Base-by-base conservation (phyloP, 2,888 invertebrate species). In the Allophyes oxyacanthae region DNA sequence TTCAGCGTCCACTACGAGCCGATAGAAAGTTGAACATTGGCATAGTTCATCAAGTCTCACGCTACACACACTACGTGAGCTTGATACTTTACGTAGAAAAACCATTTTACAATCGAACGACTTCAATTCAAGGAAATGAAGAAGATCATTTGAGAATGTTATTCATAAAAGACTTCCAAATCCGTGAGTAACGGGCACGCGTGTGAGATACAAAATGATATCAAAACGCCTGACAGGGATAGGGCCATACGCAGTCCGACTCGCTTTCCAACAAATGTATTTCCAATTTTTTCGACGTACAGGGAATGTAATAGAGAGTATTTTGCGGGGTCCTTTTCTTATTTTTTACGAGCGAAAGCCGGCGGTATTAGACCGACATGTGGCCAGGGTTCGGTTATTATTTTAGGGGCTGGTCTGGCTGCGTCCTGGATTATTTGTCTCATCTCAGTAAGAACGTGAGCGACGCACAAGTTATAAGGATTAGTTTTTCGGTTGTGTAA, bases 311-410 rank as follows among this genome's bases (percentile, higher is more conserved):
- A 90, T 90, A 88, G 87, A 83, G 86, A 88, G 85, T 87, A 88
- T 90, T 91, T 92, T 88, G 88, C 87, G 86, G 84, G 82, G 84
- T 86, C 85, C 85, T 89, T 86, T 88, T 86, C 87, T 86, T 86
- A 88, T 90, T 91, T 91, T 91, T 92, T 91, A 92, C 89, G 90
- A 90, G 84, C 83, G 60, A 75, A 75, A 77, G 75, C 82, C 85
- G 83, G 83, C 81, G 85, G 87, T 90, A 91, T 91, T 90, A 88
- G 82, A 84, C 76, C 89, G 87, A 83, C 91, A 91, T 91, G 89
- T 90, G 91, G 88, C 85, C 83, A 77, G 72, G 86, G 84, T 79
- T 79, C 80, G 84, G 86, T 89, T 92, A 90, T 91, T 90, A 90
- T 91, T 89, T 91, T 82, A 83, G 72, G 78, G 75, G 77, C 73